A percentile compares a stretch with the other conserved stretches of the same genome.
phyloP scores from a whole-genome alignment of 2,113 vertebrate species.

The Platanista minor region DNA sequence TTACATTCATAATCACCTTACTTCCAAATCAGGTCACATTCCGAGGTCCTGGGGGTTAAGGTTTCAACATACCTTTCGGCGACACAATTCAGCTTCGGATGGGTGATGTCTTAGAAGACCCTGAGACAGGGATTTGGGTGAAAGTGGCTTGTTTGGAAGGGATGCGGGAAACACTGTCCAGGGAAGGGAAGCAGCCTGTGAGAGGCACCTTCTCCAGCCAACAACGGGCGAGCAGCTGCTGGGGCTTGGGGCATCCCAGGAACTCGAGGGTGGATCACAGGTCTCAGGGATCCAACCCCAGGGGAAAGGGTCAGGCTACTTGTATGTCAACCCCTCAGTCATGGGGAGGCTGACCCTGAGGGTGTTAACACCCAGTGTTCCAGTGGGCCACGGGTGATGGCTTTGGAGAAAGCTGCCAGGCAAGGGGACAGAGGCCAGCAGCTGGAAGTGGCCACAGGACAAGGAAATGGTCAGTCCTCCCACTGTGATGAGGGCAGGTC shows the following conservation, averaged over 20 bases:
- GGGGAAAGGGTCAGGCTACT: background rate
- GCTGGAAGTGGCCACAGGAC: background rate
- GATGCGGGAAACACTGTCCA: background rate
- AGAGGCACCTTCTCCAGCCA: too few relatives aligned
- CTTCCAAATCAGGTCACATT: background rate
- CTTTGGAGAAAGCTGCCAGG: background rate
- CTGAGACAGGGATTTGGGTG: background rate
- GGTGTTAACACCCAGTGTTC: background rate
- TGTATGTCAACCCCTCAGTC: background rate
- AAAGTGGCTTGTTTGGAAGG: background rate
- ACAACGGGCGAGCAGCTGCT: background rate
- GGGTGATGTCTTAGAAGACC: background rate
- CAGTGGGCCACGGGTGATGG: background rate
- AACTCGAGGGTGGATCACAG: background rate
- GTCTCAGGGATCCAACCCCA: background rate
- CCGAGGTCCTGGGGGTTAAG: background rate
- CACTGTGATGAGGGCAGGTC: rapidly evolving
- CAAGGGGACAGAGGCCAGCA: background rate
- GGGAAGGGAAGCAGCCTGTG: background rate
- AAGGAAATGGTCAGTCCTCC: background rate
- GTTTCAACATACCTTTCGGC: background rate
- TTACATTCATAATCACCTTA: background rate
- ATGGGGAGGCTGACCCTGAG: background rate
- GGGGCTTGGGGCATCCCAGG: background rate
- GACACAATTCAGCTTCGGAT: background rate